Conservation (phyloP, 53 echinoderm and acorn worm genomes). For the Hippasteria phrygiana region DNA sequence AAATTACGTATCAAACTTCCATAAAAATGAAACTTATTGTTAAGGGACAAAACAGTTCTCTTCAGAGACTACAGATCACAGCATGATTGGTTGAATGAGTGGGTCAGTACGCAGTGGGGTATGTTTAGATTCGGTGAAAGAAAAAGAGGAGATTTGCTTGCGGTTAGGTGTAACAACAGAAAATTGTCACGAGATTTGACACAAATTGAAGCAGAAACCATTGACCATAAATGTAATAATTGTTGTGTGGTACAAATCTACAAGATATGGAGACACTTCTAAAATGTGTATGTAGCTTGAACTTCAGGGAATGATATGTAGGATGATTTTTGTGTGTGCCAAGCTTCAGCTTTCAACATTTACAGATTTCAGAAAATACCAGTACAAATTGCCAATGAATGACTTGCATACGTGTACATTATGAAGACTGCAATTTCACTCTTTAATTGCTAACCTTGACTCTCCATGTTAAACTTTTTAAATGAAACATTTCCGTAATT, state of each 20-base stretch:
- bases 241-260: too few species aligned
- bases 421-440: too few species aligned
- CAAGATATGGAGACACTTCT: too few species aligned
- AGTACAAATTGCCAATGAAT: not conserved
- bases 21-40: not conserved
- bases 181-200: slow-evolving; percentile 15
- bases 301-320: too few species aligned
- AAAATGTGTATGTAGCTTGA: too few species aligned
- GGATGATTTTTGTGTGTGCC: not conserved
- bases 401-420: not conserved
- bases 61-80: not conserved
- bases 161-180: not conserved
- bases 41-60: not conserved
- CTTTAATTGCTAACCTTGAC: slow-evolving; percentile 20
- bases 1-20: not conserved
- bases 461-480: not conserved
- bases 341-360: not conserved
- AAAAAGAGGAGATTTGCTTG: not conserved
- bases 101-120: slow-evolving; percentile 8
- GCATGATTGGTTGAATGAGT: not conserved
- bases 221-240: not conserved
- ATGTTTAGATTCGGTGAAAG: not conserved
- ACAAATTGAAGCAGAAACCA: not conserved
- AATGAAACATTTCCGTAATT: slow-evolving; percentile 36
- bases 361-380: too few species aligned